A percentile compares a stretch with the other conserved stretches of the same genome.
phyloP scores from a whole-genome alignment of 2,797 vertebrate genomes.

The Chromobotia macracanthus region DNA sequence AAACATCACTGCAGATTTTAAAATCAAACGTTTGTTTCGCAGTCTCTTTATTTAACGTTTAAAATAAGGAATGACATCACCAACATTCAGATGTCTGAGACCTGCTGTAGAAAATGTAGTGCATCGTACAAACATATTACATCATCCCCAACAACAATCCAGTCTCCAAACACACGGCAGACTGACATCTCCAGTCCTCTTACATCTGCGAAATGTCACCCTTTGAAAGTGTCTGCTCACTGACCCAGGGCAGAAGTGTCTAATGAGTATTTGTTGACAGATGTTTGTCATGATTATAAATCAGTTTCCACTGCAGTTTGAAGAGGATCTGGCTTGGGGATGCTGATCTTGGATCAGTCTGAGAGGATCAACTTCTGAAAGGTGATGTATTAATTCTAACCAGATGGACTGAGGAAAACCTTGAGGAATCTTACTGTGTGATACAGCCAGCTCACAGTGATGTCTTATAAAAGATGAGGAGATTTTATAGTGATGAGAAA shows the following conservation, averaged over 20 bases:
- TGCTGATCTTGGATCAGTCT: neutral
- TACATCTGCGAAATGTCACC: neutral
- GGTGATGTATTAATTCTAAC: neutral
- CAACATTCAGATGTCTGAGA: too few species aligned
- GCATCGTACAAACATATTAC: neutral
- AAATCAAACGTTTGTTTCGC: too few species aligned
- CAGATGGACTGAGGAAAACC: neutral
- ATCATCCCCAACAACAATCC: neutral
- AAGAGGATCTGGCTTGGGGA: neutral
- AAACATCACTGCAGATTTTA: too few species aligned
- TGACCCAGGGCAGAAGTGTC: neutral
- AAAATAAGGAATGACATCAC: too few species aligned
- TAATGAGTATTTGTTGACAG: neutral
- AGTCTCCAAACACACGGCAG: neutral
- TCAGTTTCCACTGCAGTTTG: neutral
- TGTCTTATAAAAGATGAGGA: neutral
- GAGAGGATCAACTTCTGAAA: neutral
- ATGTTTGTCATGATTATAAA: neutral
- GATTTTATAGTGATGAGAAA: too few species aligned
- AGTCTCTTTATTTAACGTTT: too few species aligned
- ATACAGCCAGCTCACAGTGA: neutral
- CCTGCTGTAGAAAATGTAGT: too few species aligned
- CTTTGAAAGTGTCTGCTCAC: neutral
- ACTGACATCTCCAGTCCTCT: constrained; percentile 36
- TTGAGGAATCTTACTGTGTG: neutral